Conservation (phyloP, 2,888 invertebrate species). For the Aporophyla nigra region DNA sequence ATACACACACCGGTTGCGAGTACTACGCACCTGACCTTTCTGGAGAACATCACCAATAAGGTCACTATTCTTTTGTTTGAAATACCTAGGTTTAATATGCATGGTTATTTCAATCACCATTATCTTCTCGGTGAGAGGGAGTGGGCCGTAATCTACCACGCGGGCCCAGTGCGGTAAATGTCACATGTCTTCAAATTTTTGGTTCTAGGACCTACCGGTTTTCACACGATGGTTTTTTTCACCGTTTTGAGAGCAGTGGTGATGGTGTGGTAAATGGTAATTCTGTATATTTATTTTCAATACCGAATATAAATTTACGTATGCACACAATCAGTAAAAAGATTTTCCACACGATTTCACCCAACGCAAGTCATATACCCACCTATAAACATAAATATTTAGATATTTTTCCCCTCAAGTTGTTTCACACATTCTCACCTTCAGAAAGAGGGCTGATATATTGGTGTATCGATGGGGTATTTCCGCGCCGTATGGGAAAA, state of each 20-base stretch:
- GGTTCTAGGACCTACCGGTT: no score
- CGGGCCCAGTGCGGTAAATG: no score
- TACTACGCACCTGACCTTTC: no score
- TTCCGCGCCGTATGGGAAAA: conserved; percentile 27
- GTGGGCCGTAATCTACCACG: no score
- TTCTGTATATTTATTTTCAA: neutral
- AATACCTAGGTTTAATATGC: neutral
- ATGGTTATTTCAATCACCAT: neutral
- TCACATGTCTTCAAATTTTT: no score
- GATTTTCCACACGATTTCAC: neutral
- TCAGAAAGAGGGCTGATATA: conserved; percentile 37
- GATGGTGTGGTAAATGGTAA: no score
- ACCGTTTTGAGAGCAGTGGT: no score
- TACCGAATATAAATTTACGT: neutral
- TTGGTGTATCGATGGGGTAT: conserved; percentile 43
- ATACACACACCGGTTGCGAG: no score
- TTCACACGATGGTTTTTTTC: no score
- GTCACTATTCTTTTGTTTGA: no score
- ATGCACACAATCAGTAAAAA: conserved; percentile 13
- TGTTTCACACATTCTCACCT: conserved; percentile 39
- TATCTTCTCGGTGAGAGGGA: no score
- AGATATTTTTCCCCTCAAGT: conserved; percentile 32
- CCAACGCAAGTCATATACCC: neutral
- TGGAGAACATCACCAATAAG: no score
- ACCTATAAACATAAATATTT: conserved; percentile 41